Evolutionary conservation across 2,113 vertebrate genomes (phyloP), one percentile per base, ranked within the genome.

Genomic region (Antechinus stuartii): DNA sequence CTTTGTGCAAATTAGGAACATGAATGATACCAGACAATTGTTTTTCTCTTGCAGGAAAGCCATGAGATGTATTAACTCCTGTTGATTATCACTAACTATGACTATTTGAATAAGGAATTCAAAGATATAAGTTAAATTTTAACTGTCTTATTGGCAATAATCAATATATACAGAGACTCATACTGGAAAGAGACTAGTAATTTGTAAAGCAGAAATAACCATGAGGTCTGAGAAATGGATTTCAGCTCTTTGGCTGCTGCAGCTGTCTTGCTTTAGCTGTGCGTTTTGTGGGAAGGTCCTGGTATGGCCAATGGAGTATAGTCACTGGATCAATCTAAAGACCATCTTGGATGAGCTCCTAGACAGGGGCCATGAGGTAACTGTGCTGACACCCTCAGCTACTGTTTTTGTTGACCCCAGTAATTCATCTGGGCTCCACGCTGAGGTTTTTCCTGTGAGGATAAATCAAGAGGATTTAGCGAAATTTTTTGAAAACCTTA

Each of bases 391-490:
- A 90, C 46, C 54, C 53, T 90, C 84, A 53, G 53, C 30, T 89
- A 46, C 89, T 56, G 53, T 54, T 42, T 12, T 90, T 24, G 2
- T 68, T 22, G 9, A 61, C 35, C 2, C 49, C 6, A 90, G 0
- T 35, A 47, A 92, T 26, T 0, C 22, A 8, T 49, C 55, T 35
- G 12, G 19, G 0, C 4, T 98, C 95, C 89, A 96, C 92, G 97
- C 16, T 76, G 61, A 76, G 4, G 61, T 19, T n/a, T 76, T 76
- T 22, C 61, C 61, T 76, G 61, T 76, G 12, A 19, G 98, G 94
- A 97, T 98, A 98, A 96, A 93, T 76, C 95, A 96, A 94, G 0
- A 98, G 97, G 35, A 56, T 0, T 47, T 98, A 90, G 12, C 95
- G 55, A 0, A 57, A 93, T 0, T 0, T 1, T 0, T 98, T 98